Base-by-base conservation (phyloP, 2,797 vertebrate species). In the Phoxinus dragarum region DNA sequence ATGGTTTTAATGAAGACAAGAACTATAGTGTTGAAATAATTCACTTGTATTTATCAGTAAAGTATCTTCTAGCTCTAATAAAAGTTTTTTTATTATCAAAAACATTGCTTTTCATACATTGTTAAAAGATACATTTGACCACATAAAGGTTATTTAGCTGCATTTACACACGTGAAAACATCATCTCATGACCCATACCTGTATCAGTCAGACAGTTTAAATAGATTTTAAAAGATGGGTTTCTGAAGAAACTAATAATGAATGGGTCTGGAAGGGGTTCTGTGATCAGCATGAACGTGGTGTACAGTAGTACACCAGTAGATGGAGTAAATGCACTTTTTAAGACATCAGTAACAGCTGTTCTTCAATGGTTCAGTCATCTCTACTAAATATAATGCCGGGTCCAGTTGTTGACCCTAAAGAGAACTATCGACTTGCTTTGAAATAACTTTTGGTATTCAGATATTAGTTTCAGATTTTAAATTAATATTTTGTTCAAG, bases 321-420 rank as follows among this genome's bases (percentile, higher is more conserved):
- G 88, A 80, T 83, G 88, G 88, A 8, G 82, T n/a, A 76, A 79
- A 86, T 82, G 84, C 69, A 66, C 84, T 79, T 80, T 82, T 36
- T 14, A 59, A 68, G 44, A 64, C 40, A 17, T 4, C 9, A 3
- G 27, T 56, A 56, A 52, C 5, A 67, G 11, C 17, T 66, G 5
- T 23, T 77, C 19, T 76, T 36, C 31, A 52, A 17, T 67, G 6
- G 11, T 23, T 66, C 4, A 7, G 34, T 38, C 11, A 67, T 54
- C 8, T 34, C 1, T 17, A 27, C 21, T 75, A 36, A 36, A 42
- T 47, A 27, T 17, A 38, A 23, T n/a, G 40, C 17, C 1, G 6
- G 0, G 59, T 49, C n/a, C 14, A 49, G 19, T 3, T 47, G 17
- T 16, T 47, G 3, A 73, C n/a, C 11, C 61, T 11, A n/a, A 34